Percentiles rank a stretch among this genome's conserved stretches.
These are phyloP conservation scores for Tor tambroides DNA, from an alignment of 2,113 vertebrate species.

Conservation along the genomic window DNA sequence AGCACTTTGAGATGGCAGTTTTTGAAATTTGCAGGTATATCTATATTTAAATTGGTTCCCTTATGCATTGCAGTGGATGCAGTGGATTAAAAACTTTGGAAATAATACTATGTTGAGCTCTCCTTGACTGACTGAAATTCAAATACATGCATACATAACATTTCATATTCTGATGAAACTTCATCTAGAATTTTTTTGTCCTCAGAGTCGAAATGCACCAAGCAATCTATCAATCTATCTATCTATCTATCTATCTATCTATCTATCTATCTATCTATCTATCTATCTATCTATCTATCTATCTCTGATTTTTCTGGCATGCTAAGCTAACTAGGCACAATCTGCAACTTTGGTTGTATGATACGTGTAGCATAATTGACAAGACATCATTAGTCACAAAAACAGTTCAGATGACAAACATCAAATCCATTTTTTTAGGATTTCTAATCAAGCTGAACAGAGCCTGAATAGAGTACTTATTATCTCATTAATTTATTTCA, in stretches of 20 bases:
- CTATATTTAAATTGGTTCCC: slow-evolving; percentile 6
- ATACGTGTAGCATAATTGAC: background rate
- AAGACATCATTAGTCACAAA: background rate
- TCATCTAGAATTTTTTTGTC: background rate
- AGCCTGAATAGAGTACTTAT: background rate
- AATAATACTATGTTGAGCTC: background rate
- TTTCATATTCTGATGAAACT: background rate
- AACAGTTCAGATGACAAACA: background rate
- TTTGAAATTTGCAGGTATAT: slow-evolving; percentile 4
- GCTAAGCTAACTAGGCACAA: background rate
- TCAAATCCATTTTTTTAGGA: background rate
- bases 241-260: no score
- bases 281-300: background rate
- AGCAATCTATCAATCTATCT: background rate
- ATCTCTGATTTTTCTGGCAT: background rate
- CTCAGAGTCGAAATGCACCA: background rate
- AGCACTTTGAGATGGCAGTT: background rate
- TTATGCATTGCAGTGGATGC: slow-evolving; percentile 2
- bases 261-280: no score
- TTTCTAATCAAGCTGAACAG: background rate
- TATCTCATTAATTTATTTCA: background rate
- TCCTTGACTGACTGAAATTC: background rate
- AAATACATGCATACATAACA: background rate
- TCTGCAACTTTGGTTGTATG: background rate
- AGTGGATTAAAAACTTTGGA: background rate